Conservation (phyloP, 1,140 invertebrate species). For the Dendrolimus kikuchii region DNA sequence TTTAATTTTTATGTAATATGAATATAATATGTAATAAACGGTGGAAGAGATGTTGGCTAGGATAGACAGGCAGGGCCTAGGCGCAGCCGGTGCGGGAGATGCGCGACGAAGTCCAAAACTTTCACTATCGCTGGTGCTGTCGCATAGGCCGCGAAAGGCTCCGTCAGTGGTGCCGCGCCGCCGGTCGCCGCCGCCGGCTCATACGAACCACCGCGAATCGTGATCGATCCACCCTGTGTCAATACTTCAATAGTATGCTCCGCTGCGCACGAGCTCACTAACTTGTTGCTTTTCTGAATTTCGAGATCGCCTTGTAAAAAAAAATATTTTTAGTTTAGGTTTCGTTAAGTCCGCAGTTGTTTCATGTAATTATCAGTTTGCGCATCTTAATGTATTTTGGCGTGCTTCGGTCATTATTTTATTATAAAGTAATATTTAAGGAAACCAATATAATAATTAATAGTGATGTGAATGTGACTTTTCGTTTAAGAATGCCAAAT, state of each 20-base stretch:
- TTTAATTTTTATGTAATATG: too few species aligned
- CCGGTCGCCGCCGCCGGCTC: constrained; percentile 46
- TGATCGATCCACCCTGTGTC: constrained; percentile 27
- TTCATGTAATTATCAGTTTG: constrained; percentile 9
- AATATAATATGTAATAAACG: constrained; percentile 11
- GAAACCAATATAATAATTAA: too few species aligned
- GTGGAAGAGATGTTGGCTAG: constrained; percentile 25
- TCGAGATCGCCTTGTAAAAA: constrained; percentile 49
- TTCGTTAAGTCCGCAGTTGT: constrained; percentile 30
- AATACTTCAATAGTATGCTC: constrained; percentile 34
- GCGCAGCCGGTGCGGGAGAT: constrained; percentile 35
- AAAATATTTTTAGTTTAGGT: constrained; percentile 41
- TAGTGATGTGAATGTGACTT: too few species aligned
- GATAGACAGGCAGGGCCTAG: constrained; percentile 40
- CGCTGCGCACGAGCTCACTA: constrained; percentile 33
- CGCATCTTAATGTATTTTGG: background rate
- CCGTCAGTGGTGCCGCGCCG: constrained; percentile 55
- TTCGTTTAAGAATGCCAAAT: too few species aligned
- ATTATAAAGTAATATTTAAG: too few species aligned
- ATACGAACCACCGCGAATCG: constrained; percentile 23
- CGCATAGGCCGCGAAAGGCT: constrained; percentile 29
- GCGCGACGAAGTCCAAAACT: constrained; percentile 46
- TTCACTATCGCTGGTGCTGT: constrained; percentile 60
- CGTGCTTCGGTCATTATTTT: too few species aligned
- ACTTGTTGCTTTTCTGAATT: constrained; percentile 44